A percentile compares a stretch with the other conserved stretches of the same genome.
Evolutionary conservation across 2,888 invertebrate species (phyloP).

Genomic region (Lomographa bimaculata): DNA sequence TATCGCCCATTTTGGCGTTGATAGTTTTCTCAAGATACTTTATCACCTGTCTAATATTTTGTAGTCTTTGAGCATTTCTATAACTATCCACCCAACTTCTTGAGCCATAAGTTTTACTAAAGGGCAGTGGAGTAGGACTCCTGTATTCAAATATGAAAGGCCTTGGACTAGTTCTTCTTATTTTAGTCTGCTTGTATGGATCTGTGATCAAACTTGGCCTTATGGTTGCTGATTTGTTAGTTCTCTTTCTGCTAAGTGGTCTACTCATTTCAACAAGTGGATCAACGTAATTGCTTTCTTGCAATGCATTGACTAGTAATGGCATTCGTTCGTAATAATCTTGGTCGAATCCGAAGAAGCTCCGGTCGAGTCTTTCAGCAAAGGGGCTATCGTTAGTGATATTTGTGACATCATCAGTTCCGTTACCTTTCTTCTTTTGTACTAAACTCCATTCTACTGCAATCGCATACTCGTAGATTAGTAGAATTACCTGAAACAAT

Average conservation of each 20-base stretch:
- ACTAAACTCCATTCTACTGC: constrained; percentile 73
- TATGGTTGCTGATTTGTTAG: constrained; percentile 34
- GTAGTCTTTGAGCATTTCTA: constrained; percentile 69
- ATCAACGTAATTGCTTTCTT: constrained; percentile 67
- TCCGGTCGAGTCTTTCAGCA: constrained; percentile 69
- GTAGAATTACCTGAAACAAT: constrained; percentile 76
- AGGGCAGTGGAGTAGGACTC: constrained; percentile 67
- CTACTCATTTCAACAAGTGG: constrained; percentile 47
- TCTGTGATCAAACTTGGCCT: constrained; percentile 18
- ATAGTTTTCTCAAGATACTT: constrained; percentile 74
- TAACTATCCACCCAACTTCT: constrained; percentile 71
- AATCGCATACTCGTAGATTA: constrained; percentile 78
- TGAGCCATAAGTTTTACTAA: constrained; percentile 64
- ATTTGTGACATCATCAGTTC: constrained; percentile 36
- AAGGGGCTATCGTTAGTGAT: constrained; percentile 53
- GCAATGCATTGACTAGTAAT: constrained; percentile 71
- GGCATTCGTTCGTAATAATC: constrained; percentile 78
- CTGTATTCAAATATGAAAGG: constrained; percentile 77
- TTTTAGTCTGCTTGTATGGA: constrained; percentile 38
- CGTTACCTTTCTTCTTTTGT: constrained; percentile 56
- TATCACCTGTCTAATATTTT: constrained; percentile 71
- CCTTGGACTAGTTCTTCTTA: constrained; percentile 73
- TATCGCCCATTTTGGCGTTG: constrained; percentile 71
- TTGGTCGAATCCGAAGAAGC: constrained; percentile 71
- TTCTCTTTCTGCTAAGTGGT: constrained; percentile 29